phyloP scores from a whole-genome alignment of 2,888 invertebrate species.

The Amphipyra tragopoginis region DNA sequence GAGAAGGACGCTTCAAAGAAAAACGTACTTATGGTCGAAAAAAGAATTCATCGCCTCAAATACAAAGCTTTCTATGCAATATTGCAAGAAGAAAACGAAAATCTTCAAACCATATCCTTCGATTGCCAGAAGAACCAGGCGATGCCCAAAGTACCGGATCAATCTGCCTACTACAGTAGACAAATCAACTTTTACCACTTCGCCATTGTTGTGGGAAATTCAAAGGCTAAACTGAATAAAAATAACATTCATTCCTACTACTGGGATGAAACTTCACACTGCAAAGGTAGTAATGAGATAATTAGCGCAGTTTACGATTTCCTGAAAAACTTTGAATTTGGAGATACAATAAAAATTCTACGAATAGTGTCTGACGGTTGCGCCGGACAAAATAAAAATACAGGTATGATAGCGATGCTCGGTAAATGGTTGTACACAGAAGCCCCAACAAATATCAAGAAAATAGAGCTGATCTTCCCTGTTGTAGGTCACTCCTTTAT shows the following conservation, averaged over 20 bases:
- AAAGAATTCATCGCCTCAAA: slow-evolving; percentile 47
- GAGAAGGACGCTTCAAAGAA: slow-evolving; percentile 14
- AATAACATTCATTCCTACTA: slow-evolving; percentile 54
- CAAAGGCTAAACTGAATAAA: slow-evolving; percentile 53
- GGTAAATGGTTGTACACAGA: slow-evolving; percentile 51
- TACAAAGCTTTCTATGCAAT: slow-evolving; percentile 51
- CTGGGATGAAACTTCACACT: slow-evolving; percentile 46
- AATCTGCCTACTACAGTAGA: slow-evolving; percentile 63
- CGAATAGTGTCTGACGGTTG: slow-evolving; percentile 61
- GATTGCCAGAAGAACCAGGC: slow-evolving; percentile 68
- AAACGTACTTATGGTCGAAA: slow-evolving; percentile 20
- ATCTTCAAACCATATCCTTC: slow-evolving; percentile 41
- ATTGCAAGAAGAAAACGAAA: slow-evolving; percentile 28
- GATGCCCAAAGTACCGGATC: slow-evolving; percentile 67
- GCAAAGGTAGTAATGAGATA: slow-evolving; percentile 59
- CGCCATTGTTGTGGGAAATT: slow-evolving; percentile 61
- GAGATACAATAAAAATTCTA: slow-evolving; percentile 38
- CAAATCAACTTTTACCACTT: slow-evolving; percentile 68
- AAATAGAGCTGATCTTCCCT: slow-evolving; percentile 22
- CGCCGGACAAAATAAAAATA: slow-evolving; percentile 64
- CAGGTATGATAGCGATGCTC: slow-evolving; percentile 58
- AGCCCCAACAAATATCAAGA: slow-evolving; percentile 4
- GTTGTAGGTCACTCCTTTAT: not conserved
- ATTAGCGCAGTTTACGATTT: slow-evolving; percentile 57
- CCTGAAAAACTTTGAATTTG: slow-evolving; percentile 41